Evolutionary conservation across 1,140 invertebrate genomes (phyloP), one percentile per base, ranked within the genome.

Genomic region (Scylla paramamosain): DNA sequence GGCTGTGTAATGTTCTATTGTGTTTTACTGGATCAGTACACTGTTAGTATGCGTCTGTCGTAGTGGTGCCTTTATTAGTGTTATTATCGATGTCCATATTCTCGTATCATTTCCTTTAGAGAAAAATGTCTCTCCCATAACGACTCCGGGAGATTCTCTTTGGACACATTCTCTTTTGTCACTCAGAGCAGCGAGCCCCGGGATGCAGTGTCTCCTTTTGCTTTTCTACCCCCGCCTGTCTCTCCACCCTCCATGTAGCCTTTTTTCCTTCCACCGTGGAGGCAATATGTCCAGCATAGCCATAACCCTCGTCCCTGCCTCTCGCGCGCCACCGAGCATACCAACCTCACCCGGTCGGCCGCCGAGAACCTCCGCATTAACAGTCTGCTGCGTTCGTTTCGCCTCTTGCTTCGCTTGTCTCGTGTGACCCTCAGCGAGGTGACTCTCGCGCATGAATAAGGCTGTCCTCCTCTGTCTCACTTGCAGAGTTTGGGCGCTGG

Each of bases 291-390:
- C 67, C 67, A 20, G 67, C 67, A 77, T 20, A 77, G 67, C 67
- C 67, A 77, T n/a, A 77, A n/a, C 67, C 67, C 67, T n/a, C 67
- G 67, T 77, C 67, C 67, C 67, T n/a, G 8, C 67, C 67, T 77
- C 67, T 25, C 67, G 67, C 67, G 67, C 67, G 67, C 67, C 67
- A n/a, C 8, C n/a, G 67, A 20, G n/a, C 67, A 77, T n/a, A 77
- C 67, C 52, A 59, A n/a, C 25, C 16, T 77, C 25, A 20, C 67
- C 25, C 6, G 25, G 67, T 20, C 25, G 67, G 67, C 20, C 20
- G 25, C 0, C 67, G 20, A n/a, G 67, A 77, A 20, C 10, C 67
- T 7, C 25, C 67, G 20, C 67, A 77, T 77, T n/a, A 77, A 77
- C 67, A 77, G 67, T 77, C 67, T 77, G 67, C 67, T 77, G 67